These are phyloP conservation scores for Drosophila kikkawai DNA, from an alignment of 1,140 invertebrate genomes.

Conservation along the genomic window DNA sequence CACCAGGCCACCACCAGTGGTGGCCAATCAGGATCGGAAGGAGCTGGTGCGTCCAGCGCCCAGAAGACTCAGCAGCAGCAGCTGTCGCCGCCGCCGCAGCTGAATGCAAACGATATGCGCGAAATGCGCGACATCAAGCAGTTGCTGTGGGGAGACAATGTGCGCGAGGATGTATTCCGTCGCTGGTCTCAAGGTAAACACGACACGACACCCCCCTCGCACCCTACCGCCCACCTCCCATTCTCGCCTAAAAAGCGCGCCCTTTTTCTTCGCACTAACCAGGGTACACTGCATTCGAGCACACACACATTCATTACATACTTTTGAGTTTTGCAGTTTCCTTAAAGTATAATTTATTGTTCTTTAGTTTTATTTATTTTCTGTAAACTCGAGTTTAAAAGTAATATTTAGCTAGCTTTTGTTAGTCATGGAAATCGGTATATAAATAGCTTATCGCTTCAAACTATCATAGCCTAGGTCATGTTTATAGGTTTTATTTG, in stretches of 20 bases:
- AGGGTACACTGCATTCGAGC: background rate
- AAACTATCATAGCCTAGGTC: background rate
- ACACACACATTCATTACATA: background rate
- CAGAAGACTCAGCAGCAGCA: conserved; percentile 25
- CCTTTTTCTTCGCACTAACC: conserved; percentile 16
- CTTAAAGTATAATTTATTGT: background rate
- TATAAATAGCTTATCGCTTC: background rate
- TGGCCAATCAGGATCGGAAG: conserved; percentile 5
- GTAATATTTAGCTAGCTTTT: too few species aligned
- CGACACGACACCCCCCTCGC: background rate
- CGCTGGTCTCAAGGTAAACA: conserved; percentile 94
- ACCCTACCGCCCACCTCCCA: background rate
- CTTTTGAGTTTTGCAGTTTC: background rate
- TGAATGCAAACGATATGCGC: conserved; percentile 71
- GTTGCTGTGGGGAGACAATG: conserved; percentile 92
- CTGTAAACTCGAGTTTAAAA: background rate
- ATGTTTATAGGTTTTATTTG: background rate
- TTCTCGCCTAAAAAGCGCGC: conserved; percentile 52
- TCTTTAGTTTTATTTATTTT: background rate
- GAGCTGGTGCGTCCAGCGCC: conserved; percentile 19
- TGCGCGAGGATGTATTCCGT: conserved; percentile 94
- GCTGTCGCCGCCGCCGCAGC: conserved; percentile 19
- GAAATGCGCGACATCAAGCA: conserved; percentile 89
- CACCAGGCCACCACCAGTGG: conserved; percentile 35
- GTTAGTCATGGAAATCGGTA: too few species aligned